A percentile compares a stretch with the other conserved stretches of the same genome.
phyloP scores from a whole-genome alignment of 2,113 vertebrate species.

The Nipponia nippon region DNA sequence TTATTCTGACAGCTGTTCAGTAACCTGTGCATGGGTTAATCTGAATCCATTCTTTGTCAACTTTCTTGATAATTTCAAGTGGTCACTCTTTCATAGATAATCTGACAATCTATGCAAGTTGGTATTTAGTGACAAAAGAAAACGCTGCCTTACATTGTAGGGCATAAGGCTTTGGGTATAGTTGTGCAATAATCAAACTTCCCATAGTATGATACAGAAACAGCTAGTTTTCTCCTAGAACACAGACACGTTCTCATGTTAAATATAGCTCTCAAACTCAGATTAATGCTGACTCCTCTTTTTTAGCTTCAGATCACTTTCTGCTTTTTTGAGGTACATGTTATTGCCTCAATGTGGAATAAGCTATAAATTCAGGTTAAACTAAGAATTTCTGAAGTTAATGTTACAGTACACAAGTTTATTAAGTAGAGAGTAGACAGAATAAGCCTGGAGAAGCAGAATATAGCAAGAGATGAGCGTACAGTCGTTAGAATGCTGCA shows the following conservation, averaged over 20 bases:
- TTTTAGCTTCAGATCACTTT: neutral
- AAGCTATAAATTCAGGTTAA: neutral
- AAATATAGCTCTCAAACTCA: neutral
- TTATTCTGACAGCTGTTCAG: neutral
- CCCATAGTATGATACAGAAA: neutral
- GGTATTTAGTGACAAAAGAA: neutral
- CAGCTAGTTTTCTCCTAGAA: neutral
- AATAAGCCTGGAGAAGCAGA: neutral
- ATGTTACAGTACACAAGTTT: neutral
- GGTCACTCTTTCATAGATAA: neutral
- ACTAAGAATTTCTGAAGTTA: neutral
- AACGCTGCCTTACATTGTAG: neutral
- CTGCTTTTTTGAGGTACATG: neutral
- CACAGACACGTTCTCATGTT: fast-evolving
- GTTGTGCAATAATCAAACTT: neutral
- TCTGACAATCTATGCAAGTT: neutral
- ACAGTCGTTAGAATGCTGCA: neutral
- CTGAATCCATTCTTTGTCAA: neutral
- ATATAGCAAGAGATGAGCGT: neutral
- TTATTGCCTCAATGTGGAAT: neutral
- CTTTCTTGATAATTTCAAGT: neutral
- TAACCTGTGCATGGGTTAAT: neutral
- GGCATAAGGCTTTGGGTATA: neutral
- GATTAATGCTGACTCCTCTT: neutral
- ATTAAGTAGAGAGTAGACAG: neutral